Evolutionary conservation across 2,113 vertebrate species (phyloP).

Genomic region (Greenwoodochromis staneri): DNA sequence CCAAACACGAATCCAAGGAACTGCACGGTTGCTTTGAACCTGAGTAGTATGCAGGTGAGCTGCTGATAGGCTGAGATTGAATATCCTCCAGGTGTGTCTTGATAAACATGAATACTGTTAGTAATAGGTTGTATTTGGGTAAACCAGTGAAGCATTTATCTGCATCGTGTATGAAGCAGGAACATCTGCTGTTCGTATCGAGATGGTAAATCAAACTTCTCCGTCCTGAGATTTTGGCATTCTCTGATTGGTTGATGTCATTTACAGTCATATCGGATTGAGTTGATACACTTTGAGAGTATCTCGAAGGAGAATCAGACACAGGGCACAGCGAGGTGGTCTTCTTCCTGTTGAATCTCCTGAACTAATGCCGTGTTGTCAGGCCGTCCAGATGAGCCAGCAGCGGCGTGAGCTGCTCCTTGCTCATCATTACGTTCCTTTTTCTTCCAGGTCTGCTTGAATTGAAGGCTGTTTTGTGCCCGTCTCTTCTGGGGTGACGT

Average conservation of each 20-base stretch:
- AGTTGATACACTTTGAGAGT: not conserved
- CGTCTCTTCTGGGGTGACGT: fast-evolving
- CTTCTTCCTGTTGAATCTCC: not conserved
- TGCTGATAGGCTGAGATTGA: not conserved
- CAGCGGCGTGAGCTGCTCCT: not conserved
- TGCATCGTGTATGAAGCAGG: not conserved
- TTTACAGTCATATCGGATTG: not conserved
- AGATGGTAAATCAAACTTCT: not conserved
- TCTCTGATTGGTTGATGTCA: not conserved
- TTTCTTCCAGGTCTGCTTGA: not conserved
- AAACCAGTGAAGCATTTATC: not conserved
- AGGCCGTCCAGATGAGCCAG: fast-evolving
- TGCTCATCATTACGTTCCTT: not conserved
- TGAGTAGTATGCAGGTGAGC: not conserved
- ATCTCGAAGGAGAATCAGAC: not conserved
- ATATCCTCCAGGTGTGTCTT: not conserved
- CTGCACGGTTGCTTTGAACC: not conserved
- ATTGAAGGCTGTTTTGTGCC: not conserved
- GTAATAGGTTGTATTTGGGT: not conserved
- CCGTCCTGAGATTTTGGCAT: not conserved
- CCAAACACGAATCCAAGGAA: not conserved
- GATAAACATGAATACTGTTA: not conserved
- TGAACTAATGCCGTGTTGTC: not conserved
- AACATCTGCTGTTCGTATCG: fast-evolving
- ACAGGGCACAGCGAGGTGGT: not conserved